Evolutionary conservation across 2,113 vertebrate species (phyloP).

Genomic region (Collichthys lucidus): DNA sequence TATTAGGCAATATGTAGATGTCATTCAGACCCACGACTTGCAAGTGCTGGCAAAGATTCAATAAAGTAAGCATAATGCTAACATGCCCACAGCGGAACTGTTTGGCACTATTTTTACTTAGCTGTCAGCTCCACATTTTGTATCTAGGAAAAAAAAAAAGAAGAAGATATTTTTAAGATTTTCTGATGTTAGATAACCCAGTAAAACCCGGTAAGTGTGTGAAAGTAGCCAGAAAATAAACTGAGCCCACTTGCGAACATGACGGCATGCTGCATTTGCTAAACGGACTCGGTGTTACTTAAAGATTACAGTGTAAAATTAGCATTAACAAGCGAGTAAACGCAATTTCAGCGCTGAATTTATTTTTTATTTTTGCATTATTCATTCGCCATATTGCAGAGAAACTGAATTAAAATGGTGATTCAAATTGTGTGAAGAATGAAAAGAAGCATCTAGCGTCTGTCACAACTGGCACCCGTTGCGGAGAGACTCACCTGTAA

Average conservation of each 20-base stretch:
- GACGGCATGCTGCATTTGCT: conserved; percentile 59
- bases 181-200: conserved; percentile 6
- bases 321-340: conserved; percentile 41
- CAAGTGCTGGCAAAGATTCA: conserved; percentile 5
- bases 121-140: not conserved
- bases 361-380: conserved; percentile 12
- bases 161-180: conserved; percentile 18
- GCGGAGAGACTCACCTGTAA: conserved; percentile 13
- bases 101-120: not conserved
- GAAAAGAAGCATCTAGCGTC: conserved; percentile 24
- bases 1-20: not conserved
- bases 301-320: conserved; percentile 59
- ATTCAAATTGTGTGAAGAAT: conserved; percentile 18
- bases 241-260: conserved; percentile 39
- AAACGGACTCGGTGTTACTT: conserved; percentile 39
- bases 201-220: conserved; percentile 18
- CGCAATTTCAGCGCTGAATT: conserved; percentile 7
- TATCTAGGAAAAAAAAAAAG: not conserved
- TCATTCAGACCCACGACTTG: conserved; percentile 1
- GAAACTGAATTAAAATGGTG: conserved; percentile 10
- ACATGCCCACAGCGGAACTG: not conserved
- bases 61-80: not conserved
- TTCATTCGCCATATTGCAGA: conserved; percentile 32
- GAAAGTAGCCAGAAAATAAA: conserved; percentile 49
- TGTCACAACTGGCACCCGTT: conserved; percentile 41